Evolutionary conservation across 1,140 invertebrate species (phyloP), one percentile per base, ranked within the genome.

Genomic region (Drosophila ananassae): DNA sequence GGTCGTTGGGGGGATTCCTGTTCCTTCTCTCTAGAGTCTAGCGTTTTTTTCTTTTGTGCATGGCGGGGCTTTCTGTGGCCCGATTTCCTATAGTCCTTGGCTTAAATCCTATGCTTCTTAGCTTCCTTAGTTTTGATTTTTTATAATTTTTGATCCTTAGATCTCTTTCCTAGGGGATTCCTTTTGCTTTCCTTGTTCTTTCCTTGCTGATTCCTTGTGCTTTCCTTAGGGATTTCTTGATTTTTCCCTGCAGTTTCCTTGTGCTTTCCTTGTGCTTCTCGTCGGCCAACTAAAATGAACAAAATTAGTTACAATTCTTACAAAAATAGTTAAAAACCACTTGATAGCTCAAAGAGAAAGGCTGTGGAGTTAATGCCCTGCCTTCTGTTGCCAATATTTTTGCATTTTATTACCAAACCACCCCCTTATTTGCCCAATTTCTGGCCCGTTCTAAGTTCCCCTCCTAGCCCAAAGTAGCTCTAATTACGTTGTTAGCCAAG

Each of bases 41-140:
- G 55, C 64, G 52, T 68, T 82, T 85, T 71, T 72, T 85, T 82
- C 82, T 87, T 74, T 64, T 85, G 74, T 85, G 78, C 82, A 85
- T 85, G 82, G 82, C 82, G 66, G 37, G 30, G 67, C 67, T 60
- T 37, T 37, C 3, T 30, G 0, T 12, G 4, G 9, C 22, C 25
- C 44, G 13, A 24, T n/a, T 48, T 57, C 0, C 0, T 2, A 37
- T 37, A n/a, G 12, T 55, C 2, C 32, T n/a, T n/a, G n/a, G n/a
- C n/a, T n/a, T n/a, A n/a, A n/a, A n/a, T n/a, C n/a, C n/a, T n/a
- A n/a, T n/a, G n/a, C n/a, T 24, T 57, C 6, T 1, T 2, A 8
- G n/a, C 25, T 22, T 47, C 5, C 5, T 30, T 21, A 1, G 10
- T 50, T 54, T 51, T n/a, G 10, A 17, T 17, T 17, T 17, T 17